Conservation (phyloP, 2,888 invertebrate species). For the Tribolium freemani region DNA sequence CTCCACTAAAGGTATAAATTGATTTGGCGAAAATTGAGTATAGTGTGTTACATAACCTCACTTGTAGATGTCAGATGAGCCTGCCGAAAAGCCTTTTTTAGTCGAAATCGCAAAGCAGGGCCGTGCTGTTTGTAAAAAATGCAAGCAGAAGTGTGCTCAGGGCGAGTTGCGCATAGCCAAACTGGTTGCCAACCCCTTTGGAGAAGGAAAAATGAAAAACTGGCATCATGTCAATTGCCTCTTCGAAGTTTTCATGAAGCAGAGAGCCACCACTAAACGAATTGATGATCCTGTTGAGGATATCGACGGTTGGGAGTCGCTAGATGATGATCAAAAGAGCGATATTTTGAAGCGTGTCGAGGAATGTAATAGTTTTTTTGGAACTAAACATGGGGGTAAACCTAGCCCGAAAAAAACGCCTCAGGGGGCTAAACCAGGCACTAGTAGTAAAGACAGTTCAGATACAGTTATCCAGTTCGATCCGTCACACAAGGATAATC, state of each 20-base stretch:
- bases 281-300: slow-evolving; percentile 78
- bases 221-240: slow-evolving; percentile 88
- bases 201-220: slow-evolving; percentile 81
- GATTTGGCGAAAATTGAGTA: no score
- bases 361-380: slow-evolving; percentile 73
- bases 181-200: slow-evolving; percentile 83
- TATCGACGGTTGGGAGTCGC: slow-evolving; percentile 80
- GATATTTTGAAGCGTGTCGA: no score
- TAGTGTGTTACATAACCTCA: slow-evolving; percentile 14
- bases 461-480: no score
- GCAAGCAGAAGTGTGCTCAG: slow-evolving; percentile 83
- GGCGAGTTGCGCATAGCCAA: slow-evolving; percentile 84
- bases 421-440: no score
- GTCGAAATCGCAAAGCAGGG: slow-evolving; percentile 87
- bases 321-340: slow-evolving; percentile 66
- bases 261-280: slow-evolving; percentile 84
- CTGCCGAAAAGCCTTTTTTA: slow-evolving; percentile 74
- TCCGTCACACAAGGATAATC: slow-evolving; percentile 63
- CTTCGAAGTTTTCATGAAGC: slow-evolving; percentile 83
- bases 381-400: slow-evolving; percentile 70
- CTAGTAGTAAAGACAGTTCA: no score
- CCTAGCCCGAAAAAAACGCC: slow-evolving; percentile 56
- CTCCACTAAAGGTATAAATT: neutral
- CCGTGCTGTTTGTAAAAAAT: slow-evolving; percentile 87
- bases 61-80: slow-evolving; percentile 37